These are phyloP conservation scores for Battus philenor DNA, from an alignment of 1,140 invertebrate species.

Conservation along the genomic window DNA sequence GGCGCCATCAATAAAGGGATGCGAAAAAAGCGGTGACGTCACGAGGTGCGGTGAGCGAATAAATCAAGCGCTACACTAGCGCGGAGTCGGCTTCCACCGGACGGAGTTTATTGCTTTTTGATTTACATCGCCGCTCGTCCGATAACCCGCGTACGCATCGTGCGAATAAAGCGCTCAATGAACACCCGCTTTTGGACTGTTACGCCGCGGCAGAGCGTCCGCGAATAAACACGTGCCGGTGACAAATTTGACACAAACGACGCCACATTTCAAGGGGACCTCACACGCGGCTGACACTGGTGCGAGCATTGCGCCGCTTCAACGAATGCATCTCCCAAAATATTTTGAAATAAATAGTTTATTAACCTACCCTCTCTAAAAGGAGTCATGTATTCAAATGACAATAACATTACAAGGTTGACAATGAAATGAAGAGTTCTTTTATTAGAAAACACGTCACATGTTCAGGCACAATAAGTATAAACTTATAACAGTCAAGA, in stretches of 20 bases:
- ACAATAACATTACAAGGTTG: slow-evolving; percentile 5
- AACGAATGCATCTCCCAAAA: too few species aligned
- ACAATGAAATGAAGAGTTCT: too few species aligned
- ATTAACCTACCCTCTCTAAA: too few species aligned
- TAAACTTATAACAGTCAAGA: too few species aligned
- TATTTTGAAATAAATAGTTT: too few species aligned
- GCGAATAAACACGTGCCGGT: background rate
- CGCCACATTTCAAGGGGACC: background rate
- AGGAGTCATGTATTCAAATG: too few species aligned
- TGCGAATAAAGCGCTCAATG: slow-evolving; percentile 40
- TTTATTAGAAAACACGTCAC: too few species aligned
- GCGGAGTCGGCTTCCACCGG: slow-evolving; percentile 56
- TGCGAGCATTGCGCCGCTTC: too few species aligned
- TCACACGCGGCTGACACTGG: background rate
- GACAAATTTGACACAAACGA: background rate
- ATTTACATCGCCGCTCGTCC: slow-evolving; percentile 58
- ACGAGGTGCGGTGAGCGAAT: slow-evolving; percentile 57
- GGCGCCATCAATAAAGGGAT: slow-evolving; percentile 61
- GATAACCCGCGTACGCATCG: slow-evolving; percentile 34
- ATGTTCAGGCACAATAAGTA: too few species aligned
- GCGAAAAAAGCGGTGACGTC: slow-evolving; percentile 65
- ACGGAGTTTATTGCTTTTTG: slow-evolving; percentile 62
- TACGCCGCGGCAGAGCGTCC: background rate
- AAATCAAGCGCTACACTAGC: slow-evolving; percentile 60
- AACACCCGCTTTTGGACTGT: slow-evolving; percentile 5